Conservation (phyloP, 2,113 vertebrate genomes). For the Poeciliopsis prolifica region DNA sequence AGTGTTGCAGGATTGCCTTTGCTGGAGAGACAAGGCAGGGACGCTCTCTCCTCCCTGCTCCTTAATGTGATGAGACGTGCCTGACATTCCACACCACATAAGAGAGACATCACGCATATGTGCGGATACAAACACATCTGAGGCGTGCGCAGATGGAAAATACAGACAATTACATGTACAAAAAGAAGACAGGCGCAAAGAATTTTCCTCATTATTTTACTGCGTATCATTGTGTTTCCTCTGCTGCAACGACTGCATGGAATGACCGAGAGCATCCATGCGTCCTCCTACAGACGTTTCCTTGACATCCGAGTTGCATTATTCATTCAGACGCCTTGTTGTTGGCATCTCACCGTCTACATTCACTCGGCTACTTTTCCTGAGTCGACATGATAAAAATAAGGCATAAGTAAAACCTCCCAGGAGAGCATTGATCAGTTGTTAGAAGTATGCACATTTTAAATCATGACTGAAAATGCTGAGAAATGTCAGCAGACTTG, state of each 20-base stretch:
- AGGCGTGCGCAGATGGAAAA: slow-evolving; percentile 14
- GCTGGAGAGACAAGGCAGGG: slow-evolving; percentile 78
- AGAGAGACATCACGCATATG: slow-evolving; percentile 76
- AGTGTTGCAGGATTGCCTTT: slow-evolving; percentile 81
- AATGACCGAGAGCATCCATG: slow-evolving; percentile 38
- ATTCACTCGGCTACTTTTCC: slow-evolving; percentile 29
- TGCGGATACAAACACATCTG: slow-evolving; percentile 15
- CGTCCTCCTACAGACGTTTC: slow-evolving; percentile 35
- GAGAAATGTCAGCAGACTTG: too few relatives aligned
- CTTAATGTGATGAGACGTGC: slow-evolving; percentile 86
- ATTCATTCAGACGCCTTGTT: slow-evolving; percentile 57
- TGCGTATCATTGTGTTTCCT: slow-evolving; percentile 41
- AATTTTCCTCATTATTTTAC: slow-evolving; percentile 44
- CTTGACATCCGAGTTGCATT: slow-evolving; percentile 42
- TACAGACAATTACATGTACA: slow-evolving; percentile 10
- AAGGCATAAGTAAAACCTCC: slow-evolving; percentile 41
- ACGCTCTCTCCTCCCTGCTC: slow-evolving; percentile 81
- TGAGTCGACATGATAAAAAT: slow-evolving; percentile 20
- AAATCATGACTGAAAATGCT: too few relatives aligned
- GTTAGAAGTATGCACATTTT: too few relatives aligned
- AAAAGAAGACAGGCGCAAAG: slow-evolving; percentile 8
- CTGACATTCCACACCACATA: slow-evolving; percentile 83
- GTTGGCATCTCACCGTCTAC: slow-evolving; percentile 45
- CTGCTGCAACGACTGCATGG: slow-evolving; percentile 31
- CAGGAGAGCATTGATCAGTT: slow-evolving; percentile 22